Evolutionary conservation across 2,888 invertebrate species (phyloP), one percentile per base, ranked within the genome.

Genomic region (Drosophila koepferae): DNA sequence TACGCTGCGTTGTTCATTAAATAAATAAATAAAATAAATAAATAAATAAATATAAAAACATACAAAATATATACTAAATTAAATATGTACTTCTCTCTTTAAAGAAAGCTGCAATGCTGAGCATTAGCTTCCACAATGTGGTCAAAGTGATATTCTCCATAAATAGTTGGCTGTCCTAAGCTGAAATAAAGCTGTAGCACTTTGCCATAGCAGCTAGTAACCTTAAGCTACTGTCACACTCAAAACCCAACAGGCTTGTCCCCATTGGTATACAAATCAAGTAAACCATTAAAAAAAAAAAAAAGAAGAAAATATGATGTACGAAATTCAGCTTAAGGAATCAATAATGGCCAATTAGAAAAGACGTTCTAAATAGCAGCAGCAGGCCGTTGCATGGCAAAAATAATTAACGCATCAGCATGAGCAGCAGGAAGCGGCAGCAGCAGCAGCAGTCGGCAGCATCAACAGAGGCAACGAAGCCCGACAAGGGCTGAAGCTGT

Each of bases 281-380:
- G 63, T 63, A 77, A 74, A 58, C 74, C 54, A 55, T 66, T 71
- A 48, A 63, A 71, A 63, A 63, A 44, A 38, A 20, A 16, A 10
- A 14, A 6, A 62, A 66, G 18, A 36, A 38, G 31, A 23, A 10
- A 63, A 40, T 44, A 48, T 41, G n/a, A 61, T 16, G 41, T 23
- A 56, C 16, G 31, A 61, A 70, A 65, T 63, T 46, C 14, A 59
- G 66, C 60, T 63, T 48, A 78, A 38, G 38, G 64, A 67, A 77
- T 77, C 79, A 72, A 78, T 77, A 72, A 77, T 72, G 64, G 48
- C 67, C 75, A 79, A 75, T 77, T 77, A 75, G 64, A 8, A 41
- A 28, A 28, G 16, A 43, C 46, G 58, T 28, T 54, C 56, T 36
- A 56, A 66, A 62, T 55, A 62, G 49, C 59, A 43, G 43, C 8